Evolutionary conservation across 2,797 vertebrate genomes (phyloP).

Genomic region (Podarcis siculus): DNA sequence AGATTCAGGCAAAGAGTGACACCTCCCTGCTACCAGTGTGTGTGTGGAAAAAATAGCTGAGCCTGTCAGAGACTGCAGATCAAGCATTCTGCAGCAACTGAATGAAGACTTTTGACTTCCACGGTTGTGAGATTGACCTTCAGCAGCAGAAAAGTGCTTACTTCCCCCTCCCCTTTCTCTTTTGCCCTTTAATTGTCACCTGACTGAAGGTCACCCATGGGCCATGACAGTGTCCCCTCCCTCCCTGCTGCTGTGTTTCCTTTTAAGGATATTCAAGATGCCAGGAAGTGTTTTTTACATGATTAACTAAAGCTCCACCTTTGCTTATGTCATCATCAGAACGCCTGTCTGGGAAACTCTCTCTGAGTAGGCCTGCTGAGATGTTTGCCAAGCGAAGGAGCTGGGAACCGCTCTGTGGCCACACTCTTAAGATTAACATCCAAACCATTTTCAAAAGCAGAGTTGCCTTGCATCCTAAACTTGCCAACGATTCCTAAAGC

Average conservation of each 20-base stretch:
- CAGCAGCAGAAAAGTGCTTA: neutral
- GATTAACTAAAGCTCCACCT: slow-evolving; percentile 6
- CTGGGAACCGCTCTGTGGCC: neutral
- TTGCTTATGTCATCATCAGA: neutral
- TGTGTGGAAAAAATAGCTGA: neutral
- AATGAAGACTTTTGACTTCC: neutral
- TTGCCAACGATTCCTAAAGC: neutral
- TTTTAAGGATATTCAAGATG: slow-evolving; percentile 24
- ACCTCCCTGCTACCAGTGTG: neutral
- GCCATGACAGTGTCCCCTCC: neutral
- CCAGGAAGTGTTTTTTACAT: slow-evolving; percentile 15
- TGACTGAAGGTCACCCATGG: slow-evolving; percentile 28
- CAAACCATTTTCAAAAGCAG: neutral
- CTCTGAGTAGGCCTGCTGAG: neutral
- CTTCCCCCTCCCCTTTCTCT: neutral
- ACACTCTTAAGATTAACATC: neutral
- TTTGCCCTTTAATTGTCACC: neutral
- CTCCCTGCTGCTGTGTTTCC: slow-evolving; percentile 20
- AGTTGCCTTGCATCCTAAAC: neutral
- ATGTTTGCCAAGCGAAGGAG: no score
- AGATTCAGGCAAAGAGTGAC: neutral
- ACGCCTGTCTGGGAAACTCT: neutral
- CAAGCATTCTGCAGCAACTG: neutral
- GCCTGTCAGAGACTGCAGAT: neutral
- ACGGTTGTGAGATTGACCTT: neutral